phyloP scores from a whole-genome alignment of 2,113 vertebrate genomes.

The Otolemur garnettii region DNA sequence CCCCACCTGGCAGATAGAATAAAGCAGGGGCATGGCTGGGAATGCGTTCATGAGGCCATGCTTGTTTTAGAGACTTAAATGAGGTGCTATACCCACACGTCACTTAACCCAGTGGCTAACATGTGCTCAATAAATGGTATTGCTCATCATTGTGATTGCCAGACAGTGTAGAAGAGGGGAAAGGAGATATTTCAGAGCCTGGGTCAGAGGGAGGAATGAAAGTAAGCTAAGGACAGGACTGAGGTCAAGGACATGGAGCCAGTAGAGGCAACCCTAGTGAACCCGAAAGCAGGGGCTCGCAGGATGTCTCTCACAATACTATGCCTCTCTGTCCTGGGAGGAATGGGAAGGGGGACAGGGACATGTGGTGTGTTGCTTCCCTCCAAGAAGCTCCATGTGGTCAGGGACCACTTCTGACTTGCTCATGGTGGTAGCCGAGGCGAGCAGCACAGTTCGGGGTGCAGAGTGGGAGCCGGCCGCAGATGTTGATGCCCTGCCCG shows the following conservation, averaged over 20 bases:
- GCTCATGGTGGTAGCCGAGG: too few relatives aligned
- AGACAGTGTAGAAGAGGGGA: not conserved
- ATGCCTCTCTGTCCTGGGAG: not conserved
- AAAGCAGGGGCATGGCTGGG: not conserved
- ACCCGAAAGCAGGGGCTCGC: not conserved
- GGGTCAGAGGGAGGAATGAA: not conserved
- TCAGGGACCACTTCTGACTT: not conserved
- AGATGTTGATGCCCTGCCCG: not conserved
- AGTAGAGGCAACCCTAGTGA: not conserved
- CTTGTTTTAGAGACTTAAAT: not conserved
- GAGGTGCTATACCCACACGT: not conserved
- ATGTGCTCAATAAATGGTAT: not conserved
- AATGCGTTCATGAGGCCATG: not conserved
- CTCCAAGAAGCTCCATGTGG: not conserved
- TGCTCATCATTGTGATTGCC: not conserved
- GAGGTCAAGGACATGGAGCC: not conserved
- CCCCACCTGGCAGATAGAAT: not conserved
- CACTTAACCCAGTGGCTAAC: not conserved
- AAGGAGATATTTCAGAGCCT: conserved; percentile 16
- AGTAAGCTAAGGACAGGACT: not conserved
- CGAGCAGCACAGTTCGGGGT: not conserved
- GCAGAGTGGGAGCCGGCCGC: not conserved
- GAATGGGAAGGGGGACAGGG: not conserved
- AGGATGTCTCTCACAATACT: too few relatives aligned
- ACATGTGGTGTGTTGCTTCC: not conserved